Base-by-base conservation (phyloP, 2,113 vertebrate species). In the Phalacrocorax aristotelis region DNA sequence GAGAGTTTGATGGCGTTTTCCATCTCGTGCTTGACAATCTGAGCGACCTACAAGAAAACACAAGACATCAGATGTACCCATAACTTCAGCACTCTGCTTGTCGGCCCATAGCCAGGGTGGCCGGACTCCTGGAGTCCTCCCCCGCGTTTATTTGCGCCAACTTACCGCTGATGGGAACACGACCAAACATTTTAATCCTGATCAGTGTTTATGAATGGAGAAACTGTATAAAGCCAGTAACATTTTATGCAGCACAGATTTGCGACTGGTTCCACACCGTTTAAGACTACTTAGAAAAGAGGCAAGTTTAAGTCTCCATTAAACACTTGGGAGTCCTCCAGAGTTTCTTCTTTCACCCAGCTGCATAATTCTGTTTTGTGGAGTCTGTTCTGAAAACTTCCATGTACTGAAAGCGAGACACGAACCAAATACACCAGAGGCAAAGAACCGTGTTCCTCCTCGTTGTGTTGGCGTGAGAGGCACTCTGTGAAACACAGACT, bases 21-120 rank as follows among this genome's bases (percentile, higher is more conserved):
- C 99, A 99, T 99, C 98, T 99, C 99, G 7, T 98, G 97, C 98
- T 99, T 99, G 87, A 99, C 98, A 20, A 99, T 99, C 96, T 99
- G 99, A 96, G 99, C 99, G 6, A 99, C 99, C 99, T 99, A 87
- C 34, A 81, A 92, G 64, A 48, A 91, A 55, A 96, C 3, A 21
- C 15, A 69, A 7, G 46, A 38, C 10, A 15, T 95, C 87, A 94
- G 92, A 34, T 64, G 60, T 30, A 26, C 15, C 7, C 1, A 1
- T 7, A 30, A 1, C 16, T 49, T 15, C 51, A 38, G 0, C 9
- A 44, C 40, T 77, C 69, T 19, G 51, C 5, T 70, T 8, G 79
- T 44, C 76, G 57, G 69, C 38, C 77, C 51, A 10, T 7, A 61
- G 42, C 23, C 52, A 25, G 34, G n/a, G 26, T 27, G 40, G 15